A percentile compares a stretch with the other conserved stretches of the same genome.
phyloP scores from a whole-genome alignment of 2,797 vertebrate species.

The Galago senegalensis region DNA sequence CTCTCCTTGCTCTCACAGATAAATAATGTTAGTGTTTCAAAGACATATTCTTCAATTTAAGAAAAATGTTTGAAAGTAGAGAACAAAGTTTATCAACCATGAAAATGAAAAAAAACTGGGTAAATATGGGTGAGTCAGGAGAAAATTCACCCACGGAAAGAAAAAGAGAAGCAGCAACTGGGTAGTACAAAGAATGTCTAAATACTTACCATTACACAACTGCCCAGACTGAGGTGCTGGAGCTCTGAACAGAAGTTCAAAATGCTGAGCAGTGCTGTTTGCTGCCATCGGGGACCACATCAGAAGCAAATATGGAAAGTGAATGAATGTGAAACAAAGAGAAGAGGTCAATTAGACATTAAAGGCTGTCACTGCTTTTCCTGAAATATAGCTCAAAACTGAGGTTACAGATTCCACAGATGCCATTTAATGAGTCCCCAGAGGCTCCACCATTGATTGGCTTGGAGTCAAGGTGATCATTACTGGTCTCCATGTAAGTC shows the following conservation, averaged over 20 bases:
- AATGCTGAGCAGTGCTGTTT: constrained; percentile 97
- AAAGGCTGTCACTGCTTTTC: constrained; percentile 90
- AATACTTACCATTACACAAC: constrained; percentile 97
- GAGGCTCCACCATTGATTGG: constrained; percentile 89
- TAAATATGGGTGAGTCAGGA: neutral
- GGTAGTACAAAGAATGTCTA: neutral
- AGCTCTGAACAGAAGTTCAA: constrained; percentile 98
- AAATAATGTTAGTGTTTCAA: constrained; percentile 33
- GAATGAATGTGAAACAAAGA: constrained; percentile 89
- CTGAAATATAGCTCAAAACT: constrained; percentile 89
- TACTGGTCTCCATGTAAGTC: constrained; percentile 88
- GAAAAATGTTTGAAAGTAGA: constrained; percentile 34
- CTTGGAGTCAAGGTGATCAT: constrained; percentile 90
- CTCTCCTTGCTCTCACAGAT: neutral
- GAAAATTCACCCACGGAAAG: neutral
- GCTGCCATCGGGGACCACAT: constrained; percentile 91
- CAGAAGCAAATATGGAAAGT: constrained; percentile 86
- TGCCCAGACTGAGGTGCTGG: constrained; percentile 97
- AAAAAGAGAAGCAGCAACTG: neutral
- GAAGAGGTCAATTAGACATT: constrained; percentile 93
- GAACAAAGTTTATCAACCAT: neutral
- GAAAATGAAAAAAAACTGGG: neutral
- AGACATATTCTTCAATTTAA: constrained; percentile 31
- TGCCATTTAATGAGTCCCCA: constrained; percentile 92
- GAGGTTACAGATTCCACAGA: constrained; percentile 88